Conservation (phyloP, 2,113 vertebrate genomes). For the Mungos mungo region DNA sequence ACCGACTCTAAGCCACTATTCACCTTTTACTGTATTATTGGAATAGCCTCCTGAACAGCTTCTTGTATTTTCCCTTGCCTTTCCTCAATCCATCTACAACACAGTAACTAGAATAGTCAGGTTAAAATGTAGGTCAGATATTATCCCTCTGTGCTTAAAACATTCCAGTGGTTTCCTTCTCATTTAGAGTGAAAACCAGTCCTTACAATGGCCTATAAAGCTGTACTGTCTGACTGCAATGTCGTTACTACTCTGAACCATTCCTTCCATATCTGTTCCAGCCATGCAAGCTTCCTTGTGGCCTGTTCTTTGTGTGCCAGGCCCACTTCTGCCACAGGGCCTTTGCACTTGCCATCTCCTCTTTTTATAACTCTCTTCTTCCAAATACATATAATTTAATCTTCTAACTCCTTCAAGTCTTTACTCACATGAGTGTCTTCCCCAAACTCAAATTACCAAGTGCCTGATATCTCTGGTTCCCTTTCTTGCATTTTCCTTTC, state of each 20-base stretch:
- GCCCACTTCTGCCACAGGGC: not conserved
- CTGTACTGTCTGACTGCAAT: not conserved
- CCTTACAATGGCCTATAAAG: not conserved
- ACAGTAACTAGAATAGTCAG: not conserved
- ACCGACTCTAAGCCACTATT: not conserved
- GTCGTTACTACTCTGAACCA: not conserved
- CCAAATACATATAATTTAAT: not conserved
- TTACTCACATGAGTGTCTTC: not conserved
- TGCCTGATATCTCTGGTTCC: not conserved
- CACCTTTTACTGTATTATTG: not conserved
- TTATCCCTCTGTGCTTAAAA: not conserved
- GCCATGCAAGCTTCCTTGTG: not conserved
- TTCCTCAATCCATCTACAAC: not conserved
- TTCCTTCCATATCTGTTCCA: not conserved
- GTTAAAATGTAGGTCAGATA: not conserved
- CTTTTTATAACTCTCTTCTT: slow-evolving; percentile 15
- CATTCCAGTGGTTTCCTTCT: not conserved
- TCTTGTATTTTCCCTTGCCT: not conserved
- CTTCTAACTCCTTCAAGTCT: not conserved
- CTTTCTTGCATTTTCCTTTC: not conserved
- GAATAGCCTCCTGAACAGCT: not conserved
- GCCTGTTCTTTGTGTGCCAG: not conserved
- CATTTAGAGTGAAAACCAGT: not conserved
- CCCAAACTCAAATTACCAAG: not conserved
- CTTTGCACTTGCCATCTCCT: not conserved